Evolutionary conservation across 2,113 vertebrate species (phyloP).

Genomic region (Benitochromis conjunctus): DNA sequence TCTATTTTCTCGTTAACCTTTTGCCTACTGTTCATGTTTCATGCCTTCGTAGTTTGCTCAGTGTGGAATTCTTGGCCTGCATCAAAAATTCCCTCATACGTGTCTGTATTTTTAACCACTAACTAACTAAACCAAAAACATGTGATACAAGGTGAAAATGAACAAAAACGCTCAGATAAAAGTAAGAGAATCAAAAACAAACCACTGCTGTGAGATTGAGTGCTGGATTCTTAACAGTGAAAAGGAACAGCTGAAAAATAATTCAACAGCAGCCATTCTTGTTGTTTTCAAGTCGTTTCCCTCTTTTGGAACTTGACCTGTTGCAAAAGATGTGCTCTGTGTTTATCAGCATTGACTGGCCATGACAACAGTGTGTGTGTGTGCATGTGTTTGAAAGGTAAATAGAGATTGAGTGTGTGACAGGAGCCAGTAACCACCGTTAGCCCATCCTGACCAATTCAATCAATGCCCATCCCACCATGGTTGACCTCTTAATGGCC

Average conservation of each 20-base stretch:
- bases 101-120: neutral
- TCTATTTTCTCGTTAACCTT: neutral
- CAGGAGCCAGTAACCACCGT: slow-evolving; percentile 30
- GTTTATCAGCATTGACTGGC: neutral
- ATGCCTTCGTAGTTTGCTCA: accelerated
- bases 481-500: slow-evolving; percentile 28
- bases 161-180: neutral
- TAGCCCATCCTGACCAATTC: neutral
- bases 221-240: neutral
- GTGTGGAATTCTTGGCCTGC: neutral
- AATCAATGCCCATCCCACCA: slow-evolving; percentile 37
- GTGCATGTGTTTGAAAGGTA: neutral
- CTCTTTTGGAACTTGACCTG: neutral
- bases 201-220: neutral
- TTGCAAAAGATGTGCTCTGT: neutral
- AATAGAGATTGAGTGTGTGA: slow-evolving; percentile 13
- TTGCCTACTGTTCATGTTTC: neutral
- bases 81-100: neutral
- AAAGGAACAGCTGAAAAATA: neutral
- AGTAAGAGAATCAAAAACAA: neutral
- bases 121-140: neutral
- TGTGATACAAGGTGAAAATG: neutral
- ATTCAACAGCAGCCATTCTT: neutral
- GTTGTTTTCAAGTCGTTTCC: neutral
- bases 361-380: neutral